A percentile compares a stretch with the other conserved stretches of the same genome.
These are phyloP conservation scores for Acipenser transmontanus DNA, from an alignment of 2,797 vertebrate genomes.

Conservation along the genomic window DNA sequence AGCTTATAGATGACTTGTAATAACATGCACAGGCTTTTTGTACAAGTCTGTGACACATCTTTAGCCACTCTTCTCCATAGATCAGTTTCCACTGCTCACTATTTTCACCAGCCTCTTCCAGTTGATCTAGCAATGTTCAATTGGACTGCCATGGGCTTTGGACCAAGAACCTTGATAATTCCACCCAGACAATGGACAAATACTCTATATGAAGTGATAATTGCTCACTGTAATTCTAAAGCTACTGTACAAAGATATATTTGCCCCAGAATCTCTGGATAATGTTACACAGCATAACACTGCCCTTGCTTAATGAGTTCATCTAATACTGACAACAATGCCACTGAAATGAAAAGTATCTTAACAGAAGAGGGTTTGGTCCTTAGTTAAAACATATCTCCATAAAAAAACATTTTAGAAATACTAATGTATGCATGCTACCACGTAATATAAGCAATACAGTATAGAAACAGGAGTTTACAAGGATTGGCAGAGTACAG, in stretches of 20 bases:
- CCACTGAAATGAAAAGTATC: slow-evolving; percentile 24
- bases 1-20: too few relatives aligned
- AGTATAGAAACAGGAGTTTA: not conserved
- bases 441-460: not conserved
- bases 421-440: not conserved
- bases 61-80: too few relatives aligned
- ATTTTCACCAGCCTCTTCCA: too few relatives aligned
- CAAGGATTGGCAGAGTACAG: not conserved
- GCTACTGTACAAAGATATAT: slow-evolving; percentile 26
- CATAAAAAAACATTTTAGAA: slow-evolving; percentile 9
- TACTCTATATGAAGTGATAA: too few relatives aligned
- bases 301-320: slow-evolving; percentile 22
- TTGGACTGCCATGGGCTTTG: too few relatives aligned
- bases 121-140: too few relatives aligned
- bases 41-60: too few relatives aligned
- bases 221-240: not conserved
- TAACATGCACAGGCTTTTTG: too few relatives aligned
- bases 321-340: slow-evolving; percentile 16
- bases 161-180: too few relatives aligned
- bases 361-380: slow-evolving; percentile 15
- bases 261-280: slow-evolving; percentile 26
- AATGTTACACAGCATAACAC: slow-evolving; percentile 23
- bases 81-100: too few relatives aligned
- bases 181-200: too few relatives aligned
- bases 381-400: not conserved